A percentile compares a stretch with the other conserved stretches of the same genome.
phyloP scores from a whole-genome alignment of 2,888 invertebrate species.

The Diadegma fenestrale region DNA sequence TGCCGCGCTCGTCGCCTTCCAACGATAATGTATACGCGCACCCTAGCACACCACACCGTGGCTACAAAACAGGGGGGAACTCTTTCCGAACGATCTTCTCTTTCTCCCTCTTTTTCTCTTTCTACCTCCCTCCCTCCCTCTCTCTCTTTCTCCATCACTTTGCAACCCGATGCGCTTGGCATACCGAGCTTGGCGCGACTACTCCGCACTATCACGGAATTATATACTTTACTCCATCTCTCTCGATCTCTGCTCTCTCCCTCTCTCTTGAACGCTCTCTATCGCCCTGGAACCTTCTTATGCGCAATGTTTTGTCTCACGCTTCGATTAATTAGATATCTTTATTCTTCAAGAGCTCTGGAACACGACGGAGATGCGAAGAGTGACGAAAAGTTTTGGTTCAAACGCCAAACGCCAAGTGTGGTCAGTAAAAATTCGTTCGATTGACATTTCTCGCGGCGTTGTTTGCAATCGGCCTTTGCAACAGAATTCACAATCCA shows the following conservation, averaged over 20 bases:
- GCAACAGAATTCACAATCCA: too few species aligned
- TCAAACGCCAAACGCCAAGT: too few species aligned
- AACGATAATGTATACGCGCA: conserved; percentile 53
- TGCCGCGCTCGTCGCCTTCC: conserved; percentile 52
- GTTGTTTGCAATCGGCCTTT: neutral
- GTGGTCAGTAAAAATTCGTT: neutral
- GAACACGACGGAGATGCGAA: neutral
- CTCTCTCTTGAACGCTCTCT: conserved; percentile 1
- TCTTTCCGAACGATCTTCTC: conserved; percentile 9
- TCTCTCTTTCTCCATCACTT: neutral
- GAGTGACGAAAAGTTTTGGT: neutral
- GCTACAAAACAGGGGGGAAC: neutral
- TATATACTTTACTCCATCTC: neutral
- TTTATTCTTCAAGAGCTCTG: conserved; percentile 31
- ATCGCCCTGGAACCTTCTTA: conserved; percentile 22
- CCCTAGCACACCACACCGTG: conserved; percentile 16
- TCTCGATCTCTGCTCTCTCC: neutral
- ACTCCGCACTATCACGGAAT: conserved; percentile 28
- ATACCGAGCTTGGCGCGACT: conserved; percentile 38
- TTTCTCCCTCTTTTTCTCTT: neutral
- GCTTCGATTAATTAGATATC: conserved; percentile 68
- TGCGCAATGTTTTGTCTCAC: conserved; percentile 16
- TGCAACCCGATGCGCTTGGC: conserved; percentile 50
- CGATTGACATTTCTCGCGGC: neutral
- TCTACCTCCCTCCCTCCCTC: neutral